Evolutionary conservation across 2,888 invertebrate species (phyloP), one percentile per base, ranked within the genome.

Genomic region (Monoplex corrugatus): DNA sequence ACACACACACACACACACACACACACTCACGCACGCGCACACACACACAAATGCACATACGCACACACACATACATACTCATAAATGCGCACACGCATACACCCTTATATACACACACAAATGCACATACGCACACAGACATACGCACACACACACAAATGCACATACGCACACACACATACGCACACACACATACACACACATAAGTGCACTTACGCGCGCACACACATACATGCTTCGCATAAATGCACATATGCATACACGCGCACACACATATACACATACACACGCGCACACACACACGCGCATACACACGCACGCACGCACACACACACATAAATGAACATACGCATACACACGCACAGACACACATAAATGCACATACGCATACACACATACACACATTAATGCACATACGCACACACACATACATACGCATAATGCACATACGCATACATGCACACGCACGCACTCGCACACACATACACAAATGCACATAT

Each of bases 261-360:
- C 35, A 75, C 75, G 35, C 75, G 35, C 78, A 78, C 85, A 57
- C 50, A 57, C 50, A 85, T 32, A 45, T 38, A 85, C 45, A 50
- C 57, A 50, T 3, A 57, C 85, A 57, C 57, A 85, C 40, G 28
- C 85, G 32, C 19, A 19, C n/a, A 50, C 45, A 50, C 57, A 57
- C 50, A 50, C 50, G 38, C 50, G 28, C 57, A 85, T 3, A 57
- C 85, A 85, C 50, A 16, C 63, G 63, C 50, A 50, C 63, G 63
- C 40, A 50, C 45, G 23, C 57, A 38, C 19, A 16, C 16, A 57
- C 16, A 57, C 57, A n/a, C n/a, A n/a, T n/a, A n/a, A n/a, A n/a
- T n/a, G n/a, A n/a, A n/a, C n/a, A n/a, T n/a, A n/a, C n/a, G n/a
- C n/a, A n/a, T n/a, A n/a, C n/a, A n/a, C n/a, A n/a, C n/a, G n/a